A percentile compares a stretch with the other conserved stretches of the same genome.
These are phyloP conservation scores for Lepilemur ruficaudatus DNA, from an alignment of 2,797 vertebrate genomes.

Conservation along the genomic window DNA sequence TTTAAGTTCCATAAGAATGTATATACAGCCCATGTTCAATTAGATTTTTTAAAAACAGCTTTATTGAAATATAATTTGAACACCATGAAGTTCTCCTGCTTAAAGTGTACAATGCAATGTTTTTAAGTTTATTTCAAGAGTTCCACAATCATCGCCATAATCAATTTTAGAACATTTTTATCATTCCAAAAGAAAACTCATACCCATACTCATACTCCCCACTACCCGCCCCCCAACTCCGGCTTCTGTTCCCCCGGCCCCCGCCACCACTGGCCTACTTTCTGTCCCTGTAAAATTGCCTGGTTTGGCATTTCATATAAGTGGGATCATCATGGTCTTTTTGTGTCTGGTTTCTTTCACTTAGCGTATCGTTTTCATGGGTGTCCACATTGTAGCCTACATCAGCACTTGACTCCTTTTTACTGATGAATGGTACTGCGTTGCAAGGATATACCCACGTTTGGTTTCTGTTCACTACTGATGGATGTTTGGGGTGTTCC, in stretches of 20 bases:
- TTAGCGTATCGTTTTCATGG: background rate
- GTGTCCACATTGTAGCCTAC: accelerated
- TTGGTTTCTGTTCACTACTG: background rate
- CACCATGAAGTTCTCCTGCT: background rate
- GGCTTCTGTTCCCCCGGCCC: too few relatives aligned
- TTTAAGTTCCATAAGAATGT: background rate
- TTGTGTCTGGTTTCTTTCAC: background rate
- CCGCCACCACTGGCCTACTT: background rate
- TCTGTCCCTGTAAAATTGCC: background rate
- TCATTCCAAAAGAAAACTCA: background rate
- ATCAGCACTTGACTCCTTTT: background rate
- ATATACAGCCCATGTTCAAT: background rate
- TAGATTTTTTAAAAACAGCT: background rate
- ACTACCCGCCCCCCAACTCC: too few relatives aligned
- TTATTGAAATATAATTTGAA: background rate
- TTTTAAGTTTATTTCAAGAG: background rate
- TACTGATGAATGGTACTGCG: background rate
- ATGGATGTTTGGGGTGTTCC: background rate
- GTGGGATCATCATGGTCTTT: background rate
- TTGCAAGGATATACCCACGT: too few relatives aligned
- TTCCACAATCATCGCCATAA: background rate
- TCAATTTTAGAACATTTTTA: background rate
- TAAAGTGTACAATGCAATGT: background rate
- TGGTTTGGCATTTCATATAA: too few relatives aligned
- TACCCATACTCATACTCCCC: background rate